Base-by-base conservation (phyloP, 2,888 invertebrate species). In the Eristalis intricaria region DNA sequence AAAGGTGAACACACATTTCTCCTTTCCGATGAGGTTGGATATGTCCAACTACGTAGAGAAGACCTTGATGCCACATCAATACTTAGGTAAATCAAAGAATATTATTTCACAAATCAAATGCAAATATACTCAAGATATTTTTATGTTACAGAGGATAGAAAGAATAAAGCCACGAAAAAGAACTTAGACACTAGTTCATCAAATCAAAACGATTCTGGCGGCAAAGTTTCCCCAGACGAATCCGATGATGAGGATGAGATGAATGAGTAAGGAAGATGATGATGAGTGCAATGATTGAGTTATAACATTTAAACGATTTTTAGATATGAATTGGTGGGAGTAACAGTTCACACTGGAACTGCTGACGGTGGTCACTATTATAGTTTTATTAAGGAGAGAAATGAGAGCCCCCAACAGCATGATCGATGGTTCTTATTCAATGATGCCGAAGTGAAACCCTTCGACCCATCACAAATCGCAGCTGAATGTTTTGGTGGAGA, bases 301-400 rank as follows among this genome's bases (percentile, higher is more conserved):
- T 60, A 15, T 15, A 23, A 60, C 5, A 23, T 2, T 8, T 13
- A 10, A 35, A n/a, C 2, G 15, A 19, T 7, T 64, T 89, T 2
- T 88, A 95, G 95, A 75, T 95, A 97, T 93, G 97, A 97, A 92
- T 93, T 98, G 88, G 97, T 97, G 87, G 99, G 99, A 13, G 98
- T 99, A 13, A 99, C 99, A 0, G 99, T 99, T 0, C 99, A 99
- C 93, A 99, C 99, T 19, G 99, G 99, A n/a, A 99, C 98, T 0
- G 99, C 99, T 1, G 99, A 99, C 92, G 98, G 98, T 74, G 99
- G 99, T 0, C 99, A 99, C 93, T 99, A 99, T 93, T 98, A 98
- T 93, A 97, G 97, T 94, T 99, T 99, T 92, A 99, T 99, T 88
- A 95, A 98, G 89, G 98, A 98, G 93, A 95, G 98, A 50, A 95